Base-by-base conservation (phyloP, 2,888 invertebrate genomes). In the Deilephila elpenor region DNA sequence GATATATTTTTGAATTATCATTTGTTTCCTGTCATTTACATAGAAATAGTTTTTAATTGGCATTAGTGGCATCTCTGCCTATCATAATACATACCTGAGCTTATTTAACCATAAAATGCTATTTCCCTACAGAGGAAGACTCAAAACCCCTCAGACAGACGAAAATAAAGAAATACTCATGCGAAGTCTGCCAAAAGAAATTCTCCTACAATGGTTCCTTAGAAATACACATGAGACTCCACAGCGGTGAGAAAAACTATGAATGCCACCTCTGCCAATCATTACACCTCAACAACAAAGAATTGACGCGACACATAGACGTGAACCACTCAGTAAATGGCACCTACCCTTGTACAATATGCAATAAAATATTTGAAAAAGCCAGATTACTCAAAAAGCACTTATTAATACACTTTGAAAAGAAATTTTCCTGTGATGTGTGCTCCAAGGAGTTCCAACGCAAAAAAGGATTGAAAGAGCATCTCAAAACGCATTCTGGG, bases 381-480 rank as follows among this genome's bases (percentile, higher is more conserved):
- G 85, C 90, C 0, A 80, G 86, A 0, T 76, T 89, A 0, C 73
- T 94, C 4, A 93, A 92, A 78, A 91, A 87, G 70, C 94, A 94
- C 70, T 51, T 93, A 3, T 80, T 85, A 53, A 80, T 78, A 0
- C 94, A 94, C 73, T 91, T 87, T 59, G 83, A 85, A 5, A 88
- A 91, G 34, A 90, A 89, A 72, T 92, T 91, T 71, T 86, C 90
- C 3, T 94, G 94, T 25, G 80, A 79, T 0, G 82, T 88, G 8
- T 94, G 94, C 20, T 75, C 79, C 0, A 94, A 92, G 60, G 88
- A 90, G 61, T 93, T 93, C 71, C 87, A 87, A 76, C 77, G 89
- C 14, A 93, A 91, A 53, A 93, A 92, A 76, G 91, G 92, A 0
- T 76, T 93, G 0, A 93, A 91, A 20, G 93, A 93, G 75, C 93